These are phyloP conservation scores for Tanytarsus gracilentus DNA, from an alignment of 2,888 invertebrate species.

Conservation along the genomic window DNA sequence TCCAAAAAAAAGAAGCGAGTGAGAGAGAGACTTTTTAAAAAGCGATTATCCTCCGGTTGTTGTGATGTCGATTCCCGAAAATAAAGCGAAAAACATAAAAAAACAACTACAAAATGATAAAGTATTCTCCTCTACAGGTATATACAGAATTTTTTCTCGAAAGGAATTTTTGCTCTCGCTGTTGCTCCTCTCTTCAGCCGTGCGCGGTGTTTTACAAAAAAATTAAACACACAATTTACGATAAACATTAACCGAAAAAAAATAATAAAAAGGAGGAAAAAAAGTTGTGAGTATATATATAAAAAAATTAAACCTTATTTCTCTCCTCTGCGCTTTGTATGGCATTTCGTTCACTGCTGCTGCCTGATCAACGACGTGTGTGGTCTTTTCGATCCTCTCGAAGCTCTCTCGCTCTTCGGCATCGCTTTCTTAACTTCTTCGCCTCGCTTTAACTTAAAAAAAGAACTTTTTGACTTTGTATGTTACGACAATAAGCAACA, in stretches of 20 bases:
- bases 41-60: constrained; percentile 29
- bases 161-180: too few species aligned
- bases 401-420: too few species aligned
- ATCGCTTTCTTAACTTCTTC: not conserved
- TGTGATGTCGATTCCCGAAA: constrained; percentile 29
- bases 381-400: constrained; percentile 14
- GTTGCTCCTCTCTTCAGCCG: too few species aligned
- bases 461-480: constrained; percentile 27
- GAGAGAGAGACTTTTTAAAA: too few species aligned
- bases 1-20: too few species aligned
- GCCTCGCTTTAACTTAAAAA: too few species aligned
- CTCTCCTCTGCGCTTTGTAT: constrained; percentile 21
- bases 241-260: constrained; percentile 28
- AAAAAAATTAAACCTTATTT: constrained; percentile 29
- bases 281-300: constrained; percentile 18
- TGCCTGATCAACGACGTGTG: constrained; percentile 24
- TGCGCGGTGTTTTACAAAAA: constrained; percentile 29
- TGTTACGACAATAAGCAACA: too few species aligned
- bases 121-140: constrained; percentile 28
- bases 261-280: constrained; percentile 24
- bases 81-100: constrained; percentile 23
- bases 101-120: constrained; percentile 29
- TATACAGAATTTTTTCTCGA: constrained; percentile 27
- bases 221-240: constrained; percentile 29
- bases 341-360: constrained; percentile 15